phyloP scores from a whole-genome alignment of 2,888 invertebrate genomes.

The Epinotia brunnichana region DNA sequence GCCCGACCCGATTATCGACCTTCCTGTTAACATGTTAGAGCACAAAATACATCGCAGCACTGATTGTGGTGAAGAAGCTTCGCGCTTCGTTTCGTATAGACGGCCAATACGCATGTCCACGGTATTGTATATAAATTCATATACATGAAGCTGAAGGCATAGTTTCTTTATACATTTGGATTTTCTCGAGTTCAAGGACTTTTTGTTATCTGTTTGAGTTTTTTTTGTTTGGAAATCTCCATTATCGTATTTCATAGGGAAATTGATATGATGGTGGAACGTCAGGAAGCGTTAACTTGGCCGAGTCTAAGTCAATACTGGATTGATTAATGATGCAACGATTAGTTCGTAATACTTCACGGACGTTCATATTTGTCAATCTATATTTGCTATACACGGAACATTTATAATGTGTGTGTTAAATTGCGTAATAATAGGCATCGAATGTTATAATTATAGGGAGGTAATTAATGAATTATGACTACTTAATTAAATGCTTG shows the following conservation, averaged over 20 bases:
- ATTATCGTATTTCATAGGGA: slow-evolving; percentile 56
- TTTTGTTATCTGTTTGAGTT: slow-evolving; percentile 74
- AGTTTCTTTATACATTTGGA: slow-evolving; percentile 80
- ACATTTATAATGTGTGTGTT: not conserved
- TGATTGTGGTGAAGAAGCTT: slow-evolving; percentile 74
- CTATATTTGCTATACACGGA: slow-evolving; percentile 1
- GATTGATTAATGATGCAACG: slow-evolving; percentile 33
- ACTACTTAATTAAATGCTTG: not conserved
- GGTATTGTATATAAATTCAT: slow-evolving; percentile 76
- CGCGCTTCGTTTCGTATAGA: slow-evolving; percentile 77
- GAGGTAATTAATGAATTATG: not conserved
- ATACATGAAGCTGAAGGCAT: slow-evolving; percentile 65
- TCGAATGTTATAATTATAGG: not conserved
- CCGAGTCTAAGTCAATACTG: slow-evolving; percentile 18
- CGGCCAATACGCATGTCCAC: slow-evolving; percentile 83
- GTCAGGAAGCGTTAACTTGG: slow-evolving; percentile 24
- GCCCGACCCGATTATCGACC: slow-evolving; percentile 54
- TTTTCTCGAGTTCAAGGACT: slow-evolving; percentile 83
- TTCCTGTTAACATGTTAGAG: slow-evolving; percentile 52
- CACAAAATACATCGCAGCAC: slow-evolving; percentile 54
- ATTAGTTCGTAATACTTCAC: slow-evolving; percentile 12
- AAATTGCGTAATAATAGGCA: not conserved
- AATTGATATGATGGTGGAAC: slow-evolving; percentile 45
- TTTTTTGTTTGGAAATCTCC: slow-evolving; percentile 60
- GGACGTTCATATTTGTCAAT: slow-evolving; percentile 22